Evolutionary conservation across 64 coral and sea anemone genomes (phyloP).

Genomic region (Montipora foliosa): DNA sequence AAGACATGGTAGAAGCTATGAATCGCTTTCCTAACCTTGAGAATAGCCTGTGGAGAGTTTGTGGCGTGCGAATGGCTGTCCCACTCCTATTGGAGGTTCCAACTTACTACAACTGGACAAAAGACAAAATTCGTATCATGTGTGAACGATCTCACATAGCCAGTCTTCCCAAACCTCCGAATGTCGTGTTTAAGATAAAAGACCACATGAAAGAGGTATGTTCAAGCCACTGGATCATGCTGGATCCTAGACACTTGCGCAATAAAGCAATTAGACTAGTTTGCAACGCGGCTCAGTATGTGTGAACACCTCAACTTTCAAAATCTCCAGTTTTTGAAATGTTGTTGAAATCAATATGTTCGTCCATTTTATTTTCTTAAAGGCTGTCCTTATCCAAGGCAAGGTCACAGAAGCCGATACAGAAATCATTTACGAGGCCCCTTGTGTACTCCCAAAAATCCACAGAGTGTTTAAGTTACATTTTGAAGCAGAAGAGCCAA

Average conservation of each 20-base stretch:
- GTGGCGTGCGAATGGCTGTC: conserved; percentile 89
- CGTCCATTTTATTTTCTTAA: neutral
- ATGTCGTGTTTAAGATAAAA: conserved; percentile 38
- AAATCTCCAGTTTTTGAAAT: neutral
- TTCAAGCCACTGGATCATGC: neutral
- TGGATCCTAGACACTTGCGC: neutral
- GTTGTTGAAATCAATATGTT: no score
- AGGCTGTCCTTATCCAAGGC: conserved; percentile 83
- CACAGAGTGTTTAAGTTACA: conserved; percentile 75
- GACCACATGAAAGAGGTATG: conserved; percentile 78
- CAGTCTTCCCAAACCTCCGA: conserved; percentile 47
- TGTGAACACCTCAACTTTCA: neutral
- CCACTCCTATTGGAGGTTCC: conserved; percentile 89
- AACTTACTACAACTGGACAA: conserved; percentile 91
- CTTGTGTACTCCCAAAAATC: conserved; percentile 69
- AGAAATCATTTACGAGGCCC: conserved; percentile 73
- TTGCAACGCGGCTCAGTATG: neutral
- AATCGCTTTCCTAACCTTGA: conserved; percentile 52
- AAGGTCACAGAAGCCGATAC: conserved; percentile 72
- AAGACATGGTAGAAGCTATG: conserved; percentile 75
- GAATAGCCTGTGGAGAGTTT: conserved; percentile 92
- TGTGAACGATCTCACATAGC: conserved; percentile 90
- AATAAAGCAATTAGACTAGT: neutral
- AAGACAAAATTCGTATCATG: conserved; percentile 91
- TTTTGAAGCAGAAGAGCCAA: conserved; percentile 79